Percentiles rank a stretch among this genome's conserved stretches.
Conservation (phyloP, 2,113 vertebrate species). For the Neolamprologus brichardi region DNA sequence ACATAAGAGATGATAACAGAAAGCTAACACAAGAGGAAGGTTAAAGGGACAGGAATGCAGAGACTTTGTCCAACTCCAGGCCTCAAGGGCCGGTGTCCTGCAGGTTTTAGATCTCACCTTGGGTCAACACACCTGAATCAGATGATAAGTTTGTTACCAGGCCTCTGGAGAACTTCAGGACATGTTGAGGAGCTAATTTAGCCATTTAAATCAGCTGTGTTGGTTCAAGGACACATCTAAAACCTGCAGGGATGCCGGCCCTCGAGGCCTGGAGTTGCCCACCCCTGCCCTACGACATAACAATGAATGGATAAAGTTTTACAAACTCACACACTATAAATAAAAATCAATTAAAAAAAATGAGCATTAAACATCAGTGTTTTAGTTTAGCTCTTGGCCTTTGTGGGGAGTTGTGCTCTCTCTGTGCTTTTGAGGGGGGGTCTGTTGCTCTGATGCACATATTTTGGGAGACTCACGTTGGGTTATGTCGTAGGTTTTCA, state of each 20-base stretch:
- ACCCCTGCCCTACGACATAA: neutral
- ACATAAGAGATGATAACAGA: too few relatives aligned
- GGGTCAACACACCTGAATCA: neutral
- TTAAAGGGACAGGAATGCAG: neutral
- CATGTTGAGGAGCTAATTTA: neutral
- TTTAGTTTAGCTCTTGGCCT: neutral
- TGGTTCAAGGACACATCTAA: accelerated
- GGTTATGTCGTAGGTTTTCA: neutral
- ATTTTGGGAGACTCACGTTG: neutral
- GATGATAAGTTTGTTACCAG: accelerated
- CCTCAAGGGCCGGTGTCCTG: neutral
- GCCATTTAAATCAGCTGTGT: accelerated
- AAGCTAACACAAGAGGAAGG: too few relatives aligned
- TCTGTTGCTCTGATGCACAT: neutral
- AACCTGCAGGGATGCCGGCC: accelerated
- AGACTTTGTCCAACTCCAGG: neutral
- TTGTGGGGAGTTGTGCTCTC: neutral
- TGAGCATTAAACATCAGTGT: neutral
- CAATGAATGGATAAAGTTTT: neutral
- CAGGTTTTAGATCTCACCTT: neutral
- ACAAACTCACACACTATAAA: neutral
- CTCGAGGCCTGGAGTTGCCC: neutral
- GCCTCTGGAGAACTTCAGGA: accelerated
- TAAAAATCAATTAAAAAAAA: neutral
- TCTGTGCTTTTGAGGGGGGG: neutral